Evolutionary conservation across 2,888 invertebrate species (phyloP).

Genomic region (Apodemia hepburni): DNA sequence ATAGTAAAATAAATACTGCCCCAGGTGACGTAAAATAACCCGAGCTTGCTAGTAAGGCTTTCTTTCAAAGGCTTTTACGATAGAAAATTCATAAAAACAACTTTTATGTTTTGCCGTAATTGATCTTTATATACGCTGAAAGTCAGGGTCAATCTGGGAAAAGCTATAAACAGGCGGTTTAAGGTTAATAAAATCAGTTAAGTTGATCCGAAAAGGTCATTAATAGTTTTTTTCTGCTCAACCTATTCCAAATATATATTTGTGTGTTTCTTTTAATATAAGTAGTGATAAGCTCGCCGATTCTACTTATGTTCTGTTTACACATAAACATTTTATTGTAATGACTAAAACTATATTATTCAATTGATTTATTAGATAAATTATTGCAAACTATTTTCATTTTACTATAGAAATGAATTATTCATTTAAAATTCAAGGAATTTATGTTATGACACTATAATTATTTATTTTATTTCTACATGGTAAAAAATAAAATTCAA

Average conservation of each 20-base stretch:
- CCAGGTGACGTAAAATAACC: not conserved
- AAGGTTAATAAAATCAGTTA: constrained; percentile 5
- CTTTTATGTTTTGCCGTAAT: constrained; percentile 9
- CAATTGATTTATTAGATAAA: too few relatives aligned
- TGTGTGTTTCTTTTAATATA: not conserved
- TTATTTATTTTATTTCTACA: too few relatives aligned
- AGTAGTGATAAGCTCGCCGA: too few relatives aligned
- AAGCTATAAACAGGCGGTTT: not conserved
- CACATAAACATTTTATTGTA: too few relatives aligned
- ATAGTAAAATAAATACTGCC: constrained; percentile 6
- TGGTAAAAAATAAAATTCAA: too few relatives aligned
- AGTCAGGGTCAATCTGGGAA: constrained; percentile 14
- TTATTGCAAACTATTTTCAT: too few relatives aligned
- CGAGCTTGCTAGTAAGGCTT: not conserved
- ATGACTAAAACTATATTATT: too few relatives aligned
- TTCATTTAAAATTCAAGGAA: too few relatives aligned
- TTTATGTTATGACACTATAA: too few relatives aligned
- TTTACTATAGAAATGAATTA: too few relatives aligned
- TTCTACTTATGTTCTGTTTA: too few relatives aligned
- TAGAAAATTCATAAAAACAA: constrained; percentile 12
- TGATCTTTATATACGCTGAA: constrained; percentile 14
- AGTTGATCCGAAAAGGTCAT: not conserved
- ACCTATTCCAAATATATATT: not conserved
- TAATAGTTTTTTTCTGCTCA: not conserved
- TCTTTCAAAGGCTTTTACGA: constrained; percentile 4